phyloP scores from a whole-genome alignment of 2,888 invertebrate species.

The Pocota personata region DNA sequence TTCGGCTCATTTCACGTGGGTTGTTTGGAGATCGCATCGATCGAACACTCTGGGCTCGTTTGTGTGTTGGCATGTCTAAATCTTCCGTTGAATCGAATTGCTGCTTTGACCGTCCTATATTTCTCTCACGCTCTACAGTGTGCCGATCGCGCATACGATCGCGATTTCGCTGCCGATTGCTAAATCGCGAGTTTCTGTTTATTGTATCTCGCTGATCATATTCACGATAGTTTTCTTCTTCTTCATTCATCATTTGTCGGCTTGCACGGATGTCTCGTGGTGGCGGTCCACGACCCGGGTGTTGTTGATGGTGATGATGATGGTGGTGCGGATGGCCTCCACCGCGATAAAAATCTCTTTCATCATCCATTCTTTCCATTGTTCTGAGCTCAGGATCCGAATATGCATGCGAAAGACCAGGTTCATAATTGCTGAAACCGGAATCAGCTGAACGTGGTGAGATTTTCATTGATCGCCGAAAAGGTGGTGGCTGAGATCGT shows the following conservation, averaged over 20 bases:
- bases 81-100: slow-evolving; percentile 79
- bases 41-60: slow-evolving; percentile 79
- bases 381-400: slow-evolving; percentile 88
- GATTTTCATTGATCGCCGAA: slow-evolving; percentile 85
- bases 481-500: slow-evolving; percentile 83
- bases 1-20: slow-evolving; percentile 77
- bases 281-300: slow-evolving; percentile 67
- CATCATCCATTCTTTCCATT: slow-evolving; percentile 76
- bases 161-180: slow-evolving; percentile 79
- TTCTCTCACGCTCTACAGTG: slow-evolving; percentile 83
- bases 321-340: slow-evolving; percentile 51
- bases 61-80: slow-evolving; percentile 76
- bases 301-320: slow-evolving; percentile 47
- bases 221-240: slow-evolving; percentile 76
- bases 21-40: slow-evolving; percentile 78
- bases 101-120: slow-evolving; percentile 79
- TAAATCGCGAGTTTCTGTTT: slow-evolving; percentile 79
- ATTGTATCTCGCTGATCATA: slow-evolving; percentile 75
- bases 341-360: slow-evolving; percentile 78
- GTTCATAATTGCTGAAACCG: slow-evolving; percentile 84
- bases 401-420: slow-evolving; percentile 86
- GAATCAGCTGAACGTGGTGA: slow-evolving; percentile 87
- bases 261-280: slow-evolving; percentile 41
- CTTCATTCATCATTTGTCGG: slow-evolving; percentile 55
- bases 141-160: slow-evolving; percentile 82